These are phyloP conservation scores for Halichoerus grypus DNA, from an alignment of 2,113 vertebrate genomes.

Conservation along the genomic window DNA sequence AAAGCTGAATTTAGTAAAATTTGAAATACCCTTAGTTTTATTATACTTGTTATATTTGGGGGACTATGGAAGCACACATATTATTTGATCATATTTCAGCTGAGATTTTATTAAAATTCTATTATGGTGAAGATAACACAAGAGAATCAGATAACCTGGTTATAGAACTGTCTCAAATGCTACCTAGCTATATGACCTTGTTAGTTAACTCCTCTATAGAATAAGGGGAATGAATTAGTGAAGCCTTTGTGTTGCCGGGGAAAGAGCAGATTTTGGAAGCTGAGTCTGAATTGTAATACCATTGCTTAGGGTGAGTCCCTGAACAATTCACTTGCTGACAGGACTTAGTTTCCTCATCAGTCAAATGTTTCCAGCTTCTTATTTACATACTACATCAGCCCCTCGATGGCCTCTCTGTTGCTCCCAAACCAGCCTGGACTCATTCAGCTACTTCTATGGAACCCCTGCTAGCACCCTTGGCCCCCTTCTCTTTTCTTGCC, in stretches of 20 bases:
- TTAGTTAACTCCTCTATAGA: background rate
- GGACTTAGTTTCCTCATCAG: background rate
- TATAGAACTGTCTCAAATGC: background rate
- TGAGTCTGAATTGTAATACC: background rate
- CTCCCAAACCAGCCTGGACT: background rate
- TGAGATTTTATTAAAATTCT: background rate
- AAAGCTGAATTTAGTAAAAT: background rate
- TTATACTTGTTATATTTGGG: background rate
- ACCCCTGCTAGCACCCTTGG: no score
- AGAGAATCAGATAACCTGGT: background rate
- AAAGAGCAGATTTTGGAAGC: background rate
- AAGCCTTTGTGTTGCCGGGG: background rate
- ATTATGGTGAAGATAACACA: background rate
- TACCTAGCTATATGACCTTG: background rate
- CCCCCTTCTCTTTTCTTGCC: background rate
- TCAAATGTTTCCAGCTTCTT: background rate
- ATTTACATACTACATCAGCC: background rate
- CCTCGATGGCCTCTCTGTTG: background rate
- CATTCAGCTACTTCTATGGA: background rate
- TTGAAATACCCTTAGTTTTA: background rate
- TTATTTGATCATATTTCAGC: background rate
- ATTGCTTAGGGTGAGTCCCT: background rate
- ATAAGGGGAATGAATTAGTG: background rate
- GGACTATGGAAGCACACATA: no score
- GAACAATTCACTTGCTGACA: background rate